phyloP scores from a whole-genome alignment of 2,113 vertebrate genomes.

The Osmerus eperlanus region DNA sequence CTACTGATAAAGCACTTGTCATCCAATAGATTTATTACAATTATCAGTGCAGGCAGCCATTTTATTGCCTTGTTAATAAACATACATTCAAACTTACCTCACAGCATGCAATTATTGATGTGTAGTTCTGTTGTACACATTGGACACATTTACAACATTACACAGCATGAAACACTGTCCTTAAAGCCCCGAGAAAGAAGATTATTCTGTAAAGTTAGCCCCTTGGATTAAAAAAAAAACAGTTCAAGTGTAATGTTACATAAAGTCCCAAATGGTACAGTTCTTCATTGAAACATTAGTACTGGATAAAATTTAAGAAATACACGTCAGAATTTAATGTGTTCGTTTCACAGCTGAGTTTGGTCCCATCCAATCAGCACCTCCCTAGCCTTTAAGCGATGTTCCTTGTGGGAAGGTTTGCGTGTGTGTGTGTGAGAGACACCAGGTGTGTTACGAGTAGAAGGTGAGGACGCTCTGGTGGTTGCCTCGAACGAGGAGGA shows the following conservation, averaged over 20 bases:
- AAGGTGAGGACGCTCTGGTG: conserved; percentile 98
- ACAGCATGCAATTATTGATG: background rate
- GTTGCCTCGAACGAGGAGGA: conserved; percentile 93
- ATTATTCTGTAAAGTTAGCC: too few species aligned
- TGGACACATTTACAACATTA: background rate
- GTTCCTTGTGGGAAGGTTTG: background rate
- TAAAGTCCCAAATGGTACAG: too few species aligned
- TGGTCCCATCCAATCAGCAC: too few species aligned
- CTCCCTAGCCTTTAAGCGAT: background rate
- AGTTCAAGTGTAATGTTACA: too few species aligned
- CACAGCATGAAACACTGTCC: background rate
- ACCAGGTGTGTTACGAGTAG: conserved; percentile 79
- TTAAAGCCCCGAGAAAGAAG: background rate
- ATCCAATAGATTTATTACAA: background rate
- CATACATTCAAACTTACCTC: background rate
- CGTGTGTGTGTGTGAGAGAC: too few species aligned
- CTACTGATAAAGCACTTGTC: too few species aligned
- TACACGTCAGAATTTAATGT: too few species aligned
- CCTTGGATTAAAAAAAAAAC: too few species aligned
- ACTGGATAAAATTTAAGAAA: too few species aligned
- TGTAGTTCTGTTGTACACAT: background rate
- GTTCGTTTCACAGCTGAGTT: too few species aligned
- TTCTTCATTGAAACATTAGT: too few species aligned
- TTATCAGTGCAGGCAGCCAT: background rate
- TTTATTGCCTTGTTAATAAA: background rate